Evolutionary conservation across 2,113 vertebrate genomes (phyloP).

Genomic region (Phrynosoma blainvillii): DNA sequence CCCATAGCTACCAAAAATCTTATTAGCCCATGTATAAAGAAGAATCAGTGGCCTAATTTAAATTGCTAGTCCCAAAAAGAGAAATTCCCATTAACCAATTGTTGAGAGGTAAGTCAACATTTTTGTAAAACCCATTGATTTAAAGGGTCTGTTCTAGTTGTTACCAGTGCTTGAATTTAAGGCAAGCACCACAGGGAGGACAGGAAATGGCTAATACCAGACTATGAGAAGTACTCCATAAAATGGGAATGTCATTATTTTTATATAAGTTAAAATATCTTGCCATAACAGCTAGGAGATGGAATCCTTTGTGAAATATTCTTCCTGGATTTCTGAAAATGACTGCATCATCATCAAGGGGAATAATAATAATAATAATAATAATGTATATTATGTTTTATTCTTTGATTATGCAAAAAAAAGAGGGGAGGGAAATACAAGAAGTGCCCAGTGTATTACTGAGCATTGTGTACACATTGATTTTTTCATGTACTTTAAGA

Average conservation of each 20-base stretch:
- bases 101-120: no score
- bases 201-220: background rate
- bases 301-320: background rate
- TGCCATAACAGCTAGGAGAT: background rate
- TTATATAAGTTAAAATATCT: background rate
- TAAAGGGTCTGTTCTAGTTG: background rate
- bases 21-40: no score
- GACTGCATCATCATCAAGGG: no score
- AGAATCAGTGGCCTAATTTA: no score
- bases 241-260: background rate
- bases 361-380: slow-evolving; percentile 18
- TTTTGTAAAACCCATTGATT: no score
- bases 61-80: no score
- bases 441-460: background rate
- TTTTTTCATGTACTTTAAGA: no score
- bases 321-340: background rate
- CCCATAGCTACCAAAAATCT: no score
- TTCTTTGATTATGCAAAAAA: background rate
- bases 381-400: slow-evolving; percentile 29
- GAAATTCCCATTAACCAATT: no score
- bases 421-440: background rate
- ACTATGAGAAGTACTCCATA: no score
- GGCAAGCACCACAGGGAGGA: background rate
- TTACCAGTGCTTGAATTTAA: background rate
- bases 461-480: background rate